phyloP scores from a whole-genome alignment of 1,140 invertebrate species.

The Drosophila prosaltans region DNA sequence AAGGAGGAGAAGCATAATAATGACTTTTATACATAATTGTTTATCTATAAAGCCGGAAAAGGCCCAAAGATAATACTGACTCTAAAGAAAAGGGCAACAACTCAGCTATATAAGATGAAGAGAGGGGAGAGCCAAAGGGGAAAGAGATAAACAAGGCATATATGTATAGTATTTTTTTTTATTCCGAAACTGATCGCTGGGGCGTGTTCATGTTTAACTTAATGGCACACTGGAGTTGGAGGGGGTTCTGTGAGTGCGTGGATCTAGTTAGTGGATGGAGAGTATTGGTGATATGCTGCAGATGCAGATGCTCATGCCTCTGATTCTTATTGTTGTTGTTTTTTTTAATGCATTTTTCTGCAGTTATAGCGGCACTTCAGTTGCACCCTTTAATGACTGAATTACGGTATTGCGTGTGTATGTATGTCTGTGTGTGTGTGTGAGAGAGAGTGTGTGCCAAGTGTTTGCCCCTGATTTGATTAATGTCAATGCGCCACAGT shows the following conservation, averaged over 20 bases:
- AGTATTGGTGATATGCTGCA: too few relatives aligned
- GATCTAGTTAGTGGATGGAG: slow-evolving; percentile 16
- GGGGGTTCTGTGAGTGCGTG: background rate
- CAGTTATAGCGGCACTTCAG: slow-evolving; percentile 50
- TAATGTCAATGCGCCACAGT: slow-evolving; percentile 44
- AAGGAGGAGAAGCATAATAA: slow-evolving; percentile 20
- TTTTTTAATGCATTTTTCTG: slow-evolving; percentile 69
- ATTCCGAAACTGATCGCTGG: slow-evolving; percentile 50
- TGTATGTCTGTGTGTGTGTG: slow-evolving; percentile 16
- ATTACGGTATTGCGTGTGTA: slow-evolving; percentile 42
- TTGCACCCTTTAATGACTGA: slow-evolving; percentile 67
- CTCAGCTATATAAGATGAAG: background rate
- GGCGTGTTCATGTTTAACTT: slow-evolving; percentile 70
- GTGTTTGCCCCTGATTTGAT: slow-evolving; percentile 58
- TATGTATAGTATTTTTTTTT: background rate
- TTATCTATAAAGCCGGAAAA: slow-evolving; percentile 72
- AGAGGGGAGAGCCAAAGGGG: background rate
- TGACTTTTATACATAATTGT: slow-evolving; percentile 54
- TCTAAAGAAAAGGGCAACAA: background rate
- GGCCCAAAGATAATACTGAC: slow-evolving; percentile 61
- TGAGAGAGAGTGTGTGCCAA: slow-evolving; percentile 22
- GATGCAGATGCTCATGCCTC: slow-evolving; percentile 35
- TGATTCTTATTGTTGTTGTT: slow-evolving; percentile 8
- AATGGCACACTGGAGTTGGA: slow-evolving; percentile 32
- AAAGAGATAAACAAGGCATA: slow-evolving; percentile 37